Conservation (phyloP, 2,888 invertebrate genomes). For the Heliconius erato region DNA sequence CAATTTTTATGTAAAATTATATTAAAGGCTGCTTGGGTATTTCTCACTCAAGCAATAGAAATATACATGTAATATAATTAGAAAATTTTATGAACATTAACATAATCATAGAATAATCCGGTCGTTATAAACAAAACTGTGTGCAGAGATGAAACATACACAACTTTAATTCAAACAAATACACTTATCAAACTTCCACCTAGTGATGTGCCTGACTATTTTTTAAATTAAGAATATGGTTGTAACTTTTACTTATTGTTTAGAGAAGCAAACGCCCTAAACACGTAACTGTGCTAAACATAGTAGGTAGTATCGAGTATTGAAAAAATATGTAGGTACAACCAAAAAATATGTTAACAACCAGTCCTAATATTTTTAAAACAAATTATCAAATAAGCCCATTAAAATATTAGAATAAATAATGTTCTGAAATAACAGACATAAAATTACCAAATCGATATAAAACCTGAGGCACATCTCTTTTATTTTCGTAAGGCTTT, state of each 20-base stretch:
- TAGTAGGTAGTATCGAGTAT: no score
- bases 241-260: background rate
- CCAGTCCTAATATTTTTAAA: no score
- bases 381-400: no score
- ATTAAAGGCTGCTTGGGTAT: no score
- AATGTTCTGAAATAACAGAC: background rate
- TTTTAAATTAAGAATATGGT: background rate
- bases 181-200: conserved; percentile 68
- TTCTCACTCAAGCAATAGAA: no score
- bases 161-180: conserved; percentile 63
- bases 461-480: conserved; percentile 27
- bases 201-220: conserved; percentile 60
- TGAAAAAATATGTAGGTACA: no score
- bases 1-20: no score
- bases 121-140: conserved; percentile 1
- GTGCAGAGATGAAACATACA: conserved; percentile 30
- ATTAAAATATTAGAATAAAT: background rate
- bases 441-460: conserved; percentile 7
- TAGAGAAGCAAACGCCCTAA: background rate
- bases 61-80: background rate
- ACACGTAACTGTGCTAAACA: no score
- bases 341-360: no score
- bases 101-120: conserved; percentile 26
- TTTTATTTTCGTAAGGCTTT: conserved; percentile 27
- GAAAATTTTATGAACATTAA: background rate